These are phyloP conservation scores for Bimastos eiseni DNA, from an alignment of 2,888 invertebrate species.

Conservation along the genomic window DNA sequence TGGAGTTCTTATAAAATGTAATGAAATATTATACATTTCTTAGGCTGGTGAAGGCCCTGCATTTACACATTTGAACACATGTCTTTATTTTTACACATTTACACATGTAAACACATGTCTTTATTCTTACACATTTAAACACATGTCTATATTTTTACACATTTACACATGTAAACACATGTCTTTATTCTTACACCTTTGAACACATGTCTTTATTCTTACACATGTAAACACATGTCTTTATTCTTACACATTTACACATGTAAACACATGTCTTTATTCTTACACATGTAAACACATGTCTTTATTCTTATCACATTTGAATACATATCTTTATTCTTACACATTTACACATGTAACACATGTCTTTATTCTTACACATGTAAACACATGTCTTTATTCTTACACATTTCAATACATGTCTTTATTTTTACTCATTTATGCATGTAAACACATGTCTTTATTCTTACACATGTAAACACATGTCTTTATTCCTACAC, in stretches of 20 bases:
- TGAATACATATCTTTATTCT: background rate
- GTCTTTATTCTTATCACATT: too few relatives aligned
- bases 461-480: slow-evolving; percentile 67
- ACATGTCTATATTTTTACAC: too few relatives aligned
- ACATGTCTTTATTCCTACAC: too few relatives aligned
- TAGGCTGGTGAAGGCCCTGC: background rate
- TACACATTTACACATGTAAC: too few relatives aligned
- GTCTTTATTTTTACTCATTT: background rate
- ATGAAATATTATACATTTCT: background rate
- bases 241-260: slow-evolving; percentile 55
- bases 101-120: background rate
- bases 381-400: background rate
- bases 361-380: too few relatives aligned
- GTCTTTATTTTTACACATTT: background rate
- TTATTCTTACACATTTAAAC: too few relatives aligned
- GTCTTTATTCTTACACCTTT: too few relatives aligned
- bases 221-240: background rate
- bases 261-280: background rate
- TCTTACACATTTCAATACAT: too few relatives aligned
- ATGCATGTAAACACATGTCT: background rate
- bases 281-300: slow-evolving; percentile 67
- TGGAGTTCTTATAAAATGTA: background rate
- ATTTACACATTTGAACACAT: too few relatives aligned
- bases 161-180: background rate
- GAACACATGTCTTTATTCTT: too few relatives aligned